Evolutionary conservation across 2,888 invertebrate species (phyloP), one percentile per base, ranked within the genome.

Genomic region (Thereva nobilitata): DNA sequence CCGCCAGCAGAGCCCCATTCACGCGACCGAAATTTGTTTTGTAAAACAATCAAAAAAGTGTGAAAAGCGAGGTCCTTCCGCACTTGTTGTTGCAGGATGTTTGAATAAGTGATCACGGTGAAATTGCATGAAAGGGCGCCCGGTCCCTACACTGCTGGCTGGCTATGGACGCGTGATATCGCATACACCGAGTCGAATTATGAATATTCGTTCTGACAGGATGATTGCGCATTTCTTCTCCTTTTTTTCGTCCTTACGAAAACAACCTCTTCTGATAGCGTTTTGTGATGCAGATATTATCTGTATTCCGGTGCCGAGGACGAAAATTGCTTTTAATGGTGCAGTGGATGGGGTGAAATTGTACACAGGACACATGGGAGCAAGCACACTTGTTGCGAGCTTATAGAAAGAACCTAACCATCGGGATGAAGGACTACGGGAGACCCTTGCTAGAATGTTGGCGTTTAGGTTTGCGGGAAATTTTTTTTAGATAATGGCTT

Each of bases 321-420:
- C 37, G 8, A 50, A 59, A 53, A 37, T 42, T 47, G 5, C 50
- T 44, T 42, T 40, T 47, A 23, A 44, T 42, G 55, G 40, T 47
- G 53, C 34, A 45, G 50, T 40, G 9, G 34, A 45, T 12, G 49
- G 45, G 41, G 37, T n/a, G 49, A 10, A 61, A 54, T 45, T 44
- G 8, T 5, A 47, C 10, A 10, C 40, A 44, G 41, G 44, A 61
- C 53, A 56, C 64, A 68, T 70, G 70, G 55, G 70, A 70, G 57
- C 38, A 40, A 55, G 50, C 66, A 66, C 70, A 70, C 70, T 70
- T 70, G 70, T 70, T 70, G 68, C 70, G 52, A 66, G 4, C 37
- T 9, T 6, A 45, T 47, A 64, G 40, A 42, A 42, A 63, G 23
- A 23, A 23, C 23, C 23, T 23, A 23, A 23, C 37, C 64, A 34